phyloP scores from a whole-genome alignment of 1,140 invertebrate genomes.

The Microplitis demolitor region DNA sequence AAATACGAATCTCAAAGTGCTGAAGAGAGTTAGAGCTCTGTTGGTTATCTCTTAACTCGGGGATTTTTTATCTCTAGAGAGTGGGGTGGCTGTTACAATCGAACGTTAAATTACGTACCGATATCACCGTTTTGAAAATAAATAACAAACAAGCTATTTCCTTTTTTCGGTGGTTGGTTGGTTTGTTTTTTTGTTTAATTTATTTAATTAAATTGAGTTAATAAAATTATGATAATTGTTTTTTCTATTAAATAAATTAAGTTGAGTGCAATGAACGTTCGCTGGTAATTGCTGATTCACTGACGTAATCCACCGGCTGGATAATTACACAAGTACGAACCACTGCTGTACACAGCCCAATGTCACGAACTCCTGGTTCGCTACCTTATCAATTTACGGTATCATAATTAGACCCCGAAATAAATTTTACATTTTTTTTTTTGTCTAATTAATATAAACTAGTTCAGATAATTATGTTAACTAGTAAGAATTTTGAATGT shows the following conservation, averaged over 20 bases:
- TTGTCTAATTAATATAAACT: background rate
- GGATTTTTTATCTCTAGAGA: conserved; percentile 1
- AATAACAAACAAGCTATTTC: no score
- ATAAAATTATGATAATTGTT: background rate
- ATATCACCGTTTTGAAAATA: background rate
- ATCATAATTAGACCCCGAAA: background rate
- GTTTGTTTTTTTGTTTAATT: background rate
- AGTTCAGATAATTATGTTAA: no score
- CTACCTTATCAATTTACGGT: background rate
- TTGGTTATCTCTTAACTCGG: background rate
- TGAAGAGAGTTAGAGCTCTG: background rate
- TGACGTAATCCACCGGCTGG: background rate
- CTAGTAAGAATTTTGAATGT: no score
- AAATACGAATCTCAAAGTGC: conserved; percentile 14
- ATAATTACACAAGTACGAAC: background rate
- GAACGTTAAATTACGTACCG: background rate
- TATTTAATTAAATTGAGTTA: background rate
- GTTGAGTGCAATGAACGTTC: background rate
- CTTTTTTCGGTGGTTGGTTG: no score
- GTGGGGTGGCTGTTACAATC: background rate
- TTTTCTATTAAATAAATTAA: background rate
- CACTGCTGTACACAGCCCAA: background rate
- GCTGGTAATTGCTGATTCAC: background rate
- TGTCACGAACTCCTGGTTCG: background rate
- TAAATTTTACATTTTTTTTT: background rate